Evolutionary conservation across 2,888 invertebrate species (phyloP), one percentile per base, ranked within the genome.

Genomic region (Germaria angustata): DNA sequence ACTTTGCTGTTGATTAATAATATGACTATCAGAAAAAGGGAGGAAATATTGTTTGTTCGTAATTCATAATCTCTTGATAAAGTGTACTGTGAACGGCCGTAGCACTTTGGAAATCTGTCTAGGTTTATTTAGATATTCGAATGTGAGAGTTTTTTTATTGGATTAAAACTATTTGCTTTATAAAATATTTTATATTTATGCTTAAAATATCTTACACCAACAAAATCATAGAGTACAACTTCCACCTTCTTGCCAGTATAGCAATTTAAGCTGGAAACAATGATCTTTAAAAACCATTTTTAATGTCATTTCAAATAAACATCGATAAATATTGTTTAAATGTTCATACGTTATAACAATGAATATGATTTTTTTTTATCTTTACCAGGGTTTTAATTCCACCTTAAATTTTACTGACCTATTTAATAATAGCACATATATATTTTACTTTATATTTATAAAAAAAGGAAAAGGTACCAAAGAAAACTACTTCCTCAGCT

Each of bases 341-440:
- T 71, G 71, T 71, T 78, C 63, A 71, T 78, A 36, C 24, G n/a
- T 61, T 13, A 17, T 20, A 55, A 55, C 61, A 63, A 69, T 63
- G 78, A 71, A 39, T 71, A 51, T 44, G 46, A 20, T 55, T 71
- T 34, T 28, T 55, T 55, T 39, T 24, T 55, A 7, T 34, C 9
- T 32, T 39, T 13, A 17, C 57, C 57, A 24, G 24, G 34, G 55
- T 53, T 44, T 65, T 46, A 17, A 13, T 46, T 55, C 51, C 34
- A 36, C 17, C 75, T 76, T 7, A 57, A 76, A 76, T 76, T 57
- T 49, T 36, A 49, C 66, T 76, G 75, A 76, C 75, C 75, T 20
- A 76, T 66, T 76, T 76, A 15, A 32, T 13, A 28, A 28, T 5
- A 28, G 5, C 22, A 49, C 13, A 39, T 39, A 13, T n/a, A 41